Base-by-base conservation (phyloP, 2,113 vertebrate species). In the Cygnus atratus region DNA sequence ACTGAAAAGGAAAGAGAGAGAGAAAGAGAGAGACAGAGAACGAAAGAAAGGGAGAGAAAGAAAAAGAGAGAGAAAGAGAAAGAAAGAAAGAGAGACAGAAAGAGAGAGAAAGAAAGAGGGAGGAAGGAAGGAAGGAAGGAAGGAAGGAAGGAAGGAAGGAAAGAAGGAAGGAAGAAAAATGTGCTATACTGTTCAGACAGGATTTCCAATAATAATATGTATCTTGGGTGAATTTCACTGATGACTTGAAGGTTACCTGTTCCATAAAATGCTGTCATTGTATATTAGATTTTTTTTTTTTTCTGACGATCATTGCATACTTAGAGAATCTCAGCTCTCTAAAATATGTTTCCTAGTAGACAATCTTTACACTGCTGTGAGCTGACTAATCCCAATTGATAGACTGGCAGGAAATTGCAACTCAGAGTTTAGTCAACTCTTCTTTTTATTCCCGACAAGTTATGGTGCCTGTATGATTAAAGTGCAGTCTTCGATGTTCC, bases 351-450 rank as follows among this genome's bases (percentile, higher is more conserved):
- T 39, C 48, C 65, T 67, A 10, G 52, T 11, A 75, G 58, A 65
- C 33, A 87, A 41, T 61, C 35, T 91, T 91, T 75, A 63, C 35
- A 48, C 22, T 89, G 11, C 48, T 89, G 43, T 61, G 66, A 82
- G 20, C 2, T 87, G 66, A 39, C 57, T 92, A 93, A 81, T 92
- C 88, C 52, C n/a, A 91, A 17, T 0, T 84, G 94, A 92, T 92
- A 70, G 93, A 89, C 19, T 87, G 94, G 82, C 65, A 84, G 81
- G 21, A 81, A 92, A 81, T 55, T 88, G 41, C 43, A 63, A 81
- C 37, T 78, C 39, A 1, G 48, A 82, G 18, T 61, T 28, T 68
- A 93, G 73, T 57, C 54, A 84, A 3, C 46, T 87, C 54, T 82
- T 10, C 9, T 82, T 92, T 88, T 92, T 31, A 73, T 87, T 92